Base-by-base conservation (phyloP, 1,140 invertebrate genomes). In the Tetragnatha versicolor region DNA sequence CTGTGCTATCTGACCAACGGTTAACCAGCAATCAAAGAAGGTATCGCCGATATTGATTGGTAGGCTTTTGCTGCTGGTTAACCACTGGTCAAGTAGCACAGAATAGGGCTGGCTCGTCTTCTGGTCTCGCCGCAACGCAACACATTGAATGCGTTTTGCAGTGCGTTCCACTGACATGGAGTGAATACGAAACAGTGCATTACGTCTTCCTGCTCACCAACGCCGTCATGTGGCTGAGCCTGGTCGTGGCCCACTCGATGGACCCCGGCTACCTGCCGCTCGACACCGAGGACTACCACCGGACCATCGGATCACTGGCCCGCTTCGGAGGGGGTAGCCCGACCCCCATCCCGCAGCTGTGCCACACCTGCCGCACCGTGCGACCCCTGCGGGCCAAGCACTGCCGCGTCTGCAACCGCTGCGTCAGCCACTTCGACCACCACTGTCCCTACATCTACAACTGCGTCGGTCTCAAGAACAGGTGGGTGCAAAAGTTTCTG, bases 381-480 rank as follows among this genome's bases (percentile, higher is more conserved):
- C 88, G 93, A 81, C 94, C 95, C 0, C 84, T 95, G 3, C 88
- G 94, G 81, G 94, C 94, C 0, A 97, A 97, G 86, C 95, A 97
- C 85, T 97, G 95, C 83, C 89, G 94, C 49, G 91, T 94, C 53
- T 97, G 95, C 85, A 95, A 96, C 83, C 90, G 95, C 80, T 98
- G 95, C 84, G 93, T 97, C 2, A 91, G 91, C 1, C 93, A 95
- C 84, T 97, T 97, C 82, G 95, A 98, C 84, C 95, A 98, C 85
- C 95, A 98, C 83, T 98, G 95, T 84, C 94, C 94, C 0, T 97
- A 96, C 83, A 95, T 98, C 81, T 94, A 96, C 85, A 97, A 96
- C 84, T 98, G 95, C 85, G 93, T 98, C 10, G 93, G 93, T 2
- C 85, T 94, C 22, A 89, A 90, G 49, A 95, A 95, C 84, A 73